Evolutionary conservation across 2,113 vertebrate species (phyloP).

Genomic region (cattle (Bos taurus)): ARS-UCD2.0 NC_037352.1:34462001-34462500

Average conservation of each 20-base stretch:
- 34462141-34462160: neutral
- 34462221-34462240: neutral
- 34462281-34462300: slow-evolving; percentile 26
- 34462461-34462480: neutral
- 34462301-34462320: slow-evolving; percentile 34
- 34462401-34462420: neutral
- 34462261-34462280: neutral
- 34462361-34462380: neutral
- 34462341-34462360: neutral
- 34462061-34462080: neutral
- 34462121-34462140: neutral
- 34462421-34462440: rapidly evolving
- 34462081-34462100: neutral
- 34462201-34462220: neutral
- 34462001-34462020: neutral
- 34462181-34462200: neutral
- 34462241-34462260: slow-evolving; percentile 39
- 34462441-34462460: neutral
- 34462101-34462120: neutral
- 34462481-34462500: neutral
- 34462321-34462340: slow-evolving; percentile 49
- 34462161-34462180: neutral
- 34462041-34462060: neutral
- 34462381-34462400: neutral
- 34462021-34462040: neutral